Conservation (phyloP, 2,888 invertebrate genomes). For the Mimas tiliae region DNA sequence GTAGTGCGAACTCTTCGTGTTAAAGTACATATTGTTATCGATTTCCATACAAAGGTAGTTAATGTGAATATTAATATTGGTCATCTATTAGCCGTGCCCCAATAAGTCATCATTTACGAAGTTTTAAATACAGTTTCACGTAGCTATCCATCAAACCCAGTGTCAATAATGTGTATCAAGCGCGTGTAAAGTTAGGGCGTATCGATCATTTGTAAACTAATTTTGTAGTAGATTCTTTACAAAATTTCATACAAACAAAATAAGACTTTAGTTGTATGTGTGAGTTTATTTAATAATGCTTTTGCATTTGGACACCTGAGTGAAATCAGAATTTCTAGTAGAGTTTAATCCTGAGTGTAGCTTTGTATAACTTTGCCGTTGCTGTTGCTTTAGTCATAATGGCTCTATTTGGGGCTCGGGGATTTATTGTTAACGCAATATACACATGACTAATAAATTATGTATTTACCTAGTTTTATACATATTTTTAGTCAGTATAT, state of each 20-base stretch:
- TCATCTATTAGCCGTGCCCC: constrained; percentile 46
- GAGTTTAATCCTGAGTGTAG: constrained; percentile 66
- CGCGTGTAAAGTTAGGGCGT: constrained; percentile 55
- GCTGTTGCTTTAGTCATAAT: constrained; percentile 71
- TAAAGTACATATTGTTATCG: constrained; percentile 22
- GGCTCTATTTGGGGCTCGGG: constrained; percentile 62
- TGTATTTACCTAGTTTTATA: not conserved
- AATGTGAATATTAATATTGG: constrained; percentile 41
- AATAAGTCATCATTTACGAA: constrained; percentile 55
- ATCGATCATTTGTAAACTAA: constrained; percentile 77
- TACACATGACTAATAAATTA: constrained; percentile 41
- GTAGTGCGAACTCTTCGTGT: not conserved
- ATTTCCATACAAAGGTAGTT: constrained; percentile 29
- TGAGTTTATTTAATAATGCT: constrained; percentile 25
- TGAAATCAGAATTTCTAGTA: constrained; percentile 56
- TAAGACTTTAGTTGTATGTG: too few species aligned
- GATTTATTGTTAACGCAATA: constrained; percentile 66
- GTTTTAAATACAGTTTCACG: constrained; percentile 58
- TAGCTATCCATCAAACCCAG: constrained; percentile 70
- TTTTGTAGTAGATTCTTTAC: constrained; percentile 53
- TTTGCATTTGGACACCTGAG: constrained; percentile 37
- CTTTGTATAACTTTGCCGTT: constrained; percentile 67
- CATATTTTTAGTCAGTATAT: too few species aligned
- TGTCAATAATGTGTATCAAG: constrained; percentile 65
- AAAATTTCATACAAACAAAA: constrained; percentile 25